Evolutionary conservation across 2,113 vertebrate genomes (phyloP), one percentile per base, ranked within the genome.

Genomic region (Lepus timidus): DNA sequence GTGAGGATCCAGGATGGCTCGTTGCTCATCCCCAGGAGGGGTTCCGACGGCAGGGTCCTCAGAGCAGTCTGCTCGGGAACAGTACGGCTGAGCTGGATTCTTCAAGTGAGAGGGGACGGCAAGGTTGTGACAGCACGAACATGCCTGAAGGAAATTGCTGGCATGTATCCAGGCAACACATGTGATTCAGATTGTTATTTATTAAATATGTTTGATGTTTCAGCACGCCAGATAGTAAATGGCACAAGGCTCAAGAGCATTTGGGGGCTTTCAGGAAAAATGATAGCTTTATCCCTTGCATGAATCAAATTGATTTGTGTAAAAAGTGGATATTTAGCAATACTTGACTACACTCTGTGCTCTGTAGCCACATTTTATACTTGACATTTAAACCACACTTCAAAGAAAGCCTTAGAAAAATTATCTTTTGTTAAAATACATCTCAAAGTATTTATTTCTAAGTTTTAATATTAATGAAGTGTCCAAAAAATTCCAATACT

Each of bases 301-400:
- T 86, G 36, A 71, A 80, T 70, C 61, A 49, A 68, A 62, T 44
- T 36, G 23, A 29, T 88, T 74, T 74, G 62, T 58, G 9, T 49
- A 90, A 49, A 36, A 52, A 84, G 19, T 39, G 29, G 10, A 19
- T 89, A 58, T 73, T 85, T 36, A 91, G 44, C 17, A 71, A 44
- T 82, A 51, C 61, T 79, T 33, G 67, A 49, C 61, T 85, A 64
- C 3, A 65, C 13, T 83, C 0, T 75, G 3, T 62, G 6, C 23
- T 88, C 0, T 78, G 10, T 58, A 29, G 3, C 75, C 31, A 85
- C 52, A 74, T 87, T 75, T 86, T 91, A 70, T 91, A 27, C 6
- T 61, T 74, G 64, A 3, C 39, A 73, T 33, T 74, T 86, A 95
- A 83, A 70, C 83, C 29, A 79, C 7, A 76, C 78, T 71, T 90